These are phyloP conservation scores for Natrix natrix DNA, from an alignment of 2,797 vertebrate genomes.

Conservation along the genomic window DNA sequence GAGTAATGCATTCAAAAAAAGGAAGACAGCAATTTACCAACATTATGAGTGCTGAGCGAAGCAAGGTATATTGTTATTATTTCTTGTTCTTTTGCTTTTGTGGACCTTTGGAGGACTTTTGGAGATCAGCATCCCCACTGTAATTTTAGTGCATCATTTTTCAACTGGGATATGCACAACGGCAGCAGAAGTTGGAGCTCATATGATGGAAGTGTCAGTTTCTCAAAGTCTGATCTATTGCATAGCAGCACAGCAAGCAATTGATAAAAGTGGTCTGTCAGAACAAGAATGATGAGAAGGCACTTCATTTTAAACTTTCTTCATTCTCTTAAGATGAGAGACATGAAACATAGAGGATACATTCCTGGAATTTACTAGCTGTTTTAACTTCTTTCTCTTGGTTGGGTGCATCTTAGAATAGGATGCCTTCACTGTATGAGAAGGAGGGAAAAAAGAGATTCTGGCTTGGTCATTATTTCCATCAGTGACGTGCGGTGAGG, in stretches of 20 bases:
- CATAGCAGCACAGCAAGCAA: not conserved
- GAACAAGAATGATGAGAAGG: conserved; percentile 33
- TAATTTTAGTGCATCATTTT: conserved; percentile 40
- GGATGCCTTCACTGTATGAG: not conserved
- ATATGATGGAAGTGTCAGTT: conserved; percentile 26
- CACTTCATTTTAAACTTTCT: conserved; percentile 26
- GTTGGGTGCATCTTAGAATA: conserved; percentile 1
- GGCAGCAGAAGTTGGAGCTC: conserved; percentile 32
- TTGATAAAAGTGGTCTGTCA: conserved; percentile 47
- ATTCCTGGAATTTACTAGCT: conserved; percentile 1
- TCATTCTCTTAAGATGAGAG: conserved; percentile 37
- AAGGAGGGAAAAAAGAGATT: not conserved
- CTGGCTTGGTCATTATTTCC: too few species aligned
- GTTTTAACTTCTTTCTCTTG: not conserved
- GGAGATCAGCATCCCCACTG: not conserved
- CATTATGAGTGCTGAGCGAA: conserved; percentile 47
- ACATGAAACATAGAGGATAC: conserved; percentile 25
- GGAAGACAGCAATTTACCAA: conserved; percentile 45
- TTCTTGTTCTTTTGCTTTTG: not conserved
- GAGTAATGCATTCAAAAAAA: conserved; percentile 37
- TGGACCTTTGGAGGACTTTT: not conserved
- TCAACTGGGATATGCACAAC: conserved; percentile 5
- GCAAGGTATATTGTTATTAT: conserved; percentile 10
- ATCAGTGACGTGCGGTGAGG: too few species aligned
- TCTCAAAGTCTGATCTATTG: conserved; percentile 32